Conservation (phyloP, 2,888 invertebrate genomes). For the Acanthosepion pharaonis region DNA sequence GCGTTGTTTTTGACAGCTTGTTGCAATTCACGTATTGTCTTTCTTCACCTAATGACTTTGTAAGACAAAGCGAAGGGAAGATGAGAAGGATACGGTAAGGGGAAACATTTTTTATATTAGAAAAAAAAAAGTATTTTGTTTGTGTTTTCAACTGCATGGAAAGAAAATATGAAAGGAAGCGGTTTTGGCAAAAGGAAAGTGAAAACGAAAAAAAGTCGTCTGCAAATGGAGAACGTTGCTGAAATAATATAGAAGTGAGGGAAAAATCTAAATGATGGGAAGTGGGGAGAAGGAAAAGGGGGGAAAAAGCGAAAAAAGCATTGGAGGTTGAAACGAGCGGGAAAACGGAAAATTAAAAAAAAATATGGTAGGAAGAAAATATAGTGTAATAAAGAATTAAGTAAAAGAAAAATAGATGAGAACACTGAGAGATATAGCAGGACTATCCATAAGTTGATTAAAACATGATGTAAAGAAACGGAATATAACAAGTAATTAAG, state of each 20-base stretch:
- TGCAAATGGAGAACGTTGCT: neutral
- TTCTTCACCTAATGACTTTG: conserved; percentile 12
- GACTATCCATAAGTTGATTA: too few relatives aligned
- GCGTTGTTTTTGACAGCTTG: conserved; percentile 33
- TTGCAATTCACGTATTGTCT: conserved; percentile 33
- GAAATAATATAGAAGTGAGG: neutral
- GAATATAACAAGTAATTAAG: too few relatives aligned
- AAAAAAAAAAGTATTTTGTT: neutral
- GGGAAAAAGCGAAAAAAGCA: neutral
- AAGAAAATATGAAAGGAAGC: neutral
- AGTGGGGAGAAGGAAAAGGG: neutral
- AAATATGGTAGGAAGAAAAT: too few relatives aligned
- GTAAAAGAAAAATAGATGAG: too few relatives aligned
- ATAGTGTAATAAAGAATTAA: too few relatives aligned
- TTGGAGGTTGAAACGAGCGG: neutral
- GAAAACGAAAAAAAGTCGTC: neutral
- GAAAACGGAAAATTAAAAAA: too few relatives aligned
- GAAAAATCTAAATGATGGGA: neutral
- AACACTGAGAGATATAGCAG: too few relatives aligned
- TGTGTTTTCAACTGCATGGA: neutral
- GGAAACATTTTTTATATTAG: neutral
- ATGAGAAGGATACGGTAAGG: neutral
- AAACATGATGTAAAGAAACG: too few relatives aligned
- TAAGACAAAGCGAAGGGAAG: neutral
- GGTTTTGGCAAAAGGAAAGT: neutral